Conservation (phyloP, 1,140 invertebrate species). For the Caenorhabditis tropicalis region DNA sequence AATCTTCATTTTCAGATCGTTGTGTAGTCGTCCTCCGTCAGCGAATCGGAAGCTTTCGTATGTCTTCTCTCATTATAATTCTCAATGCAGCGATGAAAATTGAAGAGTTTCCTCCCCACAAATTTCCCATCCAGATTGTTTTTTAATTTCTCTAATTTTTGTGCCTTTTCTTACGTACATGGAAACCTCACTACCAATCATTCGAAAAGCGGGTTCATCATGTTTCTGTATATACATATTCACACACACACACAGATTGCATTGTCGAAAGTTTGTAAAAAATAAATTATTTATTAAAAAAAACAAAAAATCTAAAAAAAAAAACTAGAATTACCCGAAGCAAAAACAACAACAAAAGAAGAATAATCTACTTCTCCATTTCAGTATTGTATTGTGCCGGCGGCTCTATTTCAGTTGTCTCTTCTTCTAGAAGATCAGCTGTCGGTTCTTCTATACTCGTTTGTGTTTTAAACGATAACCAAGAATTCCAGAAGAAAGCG, state of each 20-base stretch:
- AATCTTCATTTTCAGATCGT: background rate
- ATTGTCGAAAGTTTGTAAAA: background rate
- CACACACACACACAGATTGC: background rate
- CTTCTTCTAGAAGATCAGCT: background rate
- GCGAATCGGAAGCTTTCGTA: conserved; percentile 50
- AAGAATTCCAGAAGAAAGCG: conserved; percentile 60
- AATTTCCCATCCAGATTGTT: background rate
- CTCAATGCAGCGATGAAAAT: background rate
- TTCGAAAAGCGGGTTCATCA: background rate
- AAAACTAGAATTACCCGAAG: background rate
- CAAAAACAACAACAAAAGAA: background rate
- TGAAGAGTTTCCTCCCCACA: background rate
- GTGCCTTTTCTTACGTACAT: background rate
- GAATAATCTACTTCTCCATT: too few relatives aligned
- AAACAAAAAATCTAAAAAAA: background rate
- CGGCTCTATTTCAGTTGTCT: background rate
- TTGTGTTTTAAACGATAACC: conserved; percentile 53
- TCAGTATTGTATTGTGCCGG: background rate
- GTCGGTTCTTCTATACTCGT: background rate
- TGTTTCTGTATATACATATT: conserved; percentile 2
- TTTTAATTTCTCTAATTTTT: background rate
- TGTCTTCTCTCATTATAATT: conserved; percentile 25
- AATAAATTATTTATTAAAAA: background rate
- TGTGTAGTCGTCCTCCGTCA: conserved; percentile 33
- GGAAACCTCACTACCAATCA: conserved; percentile 26